A percentile compares a stretch with the other conserved stretches of the same genome.
phyloP scores from a whole-genome alignment of 2,888 invertebrate genomes.

The Drepanosiphum platanoidis region DNA sequence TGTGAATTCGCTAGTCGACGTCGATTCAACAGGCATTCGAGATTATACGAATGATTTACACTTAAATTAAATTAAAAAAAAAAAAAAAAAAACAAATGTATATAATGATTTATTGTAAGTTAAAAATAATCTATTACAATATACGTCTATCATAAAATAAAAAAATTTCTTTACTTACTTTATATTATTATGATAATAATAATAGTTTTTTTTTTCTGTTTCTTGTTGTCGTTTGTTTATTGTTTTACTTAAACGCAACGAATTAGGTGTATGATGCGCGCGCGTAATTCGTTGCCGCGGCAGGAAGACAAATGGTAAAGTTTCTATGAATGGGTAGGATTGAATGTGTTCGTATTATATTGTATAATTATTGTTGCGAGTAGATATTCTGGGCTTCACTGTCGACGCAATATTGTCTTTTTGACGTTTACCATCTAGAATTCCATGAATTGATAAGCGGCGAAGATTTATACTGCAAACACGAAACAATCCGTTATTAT shows the following conservation, averaged over 20 bases:
- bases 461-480: conserved; percentile 54
- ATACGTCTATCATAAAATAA: not conserved
- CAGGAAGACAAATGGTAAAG: conserved; percentile 40
- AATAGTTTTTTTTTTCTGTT: too few species aligned
- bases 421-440: conserved; percentile 54
- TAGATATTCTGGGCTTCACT: conserved; percentile 55
- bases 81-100: too few species aligned
- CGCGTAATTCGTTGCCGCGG: conserved; percentile 6
- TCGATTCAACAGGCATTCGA: conserved; percentile 44
- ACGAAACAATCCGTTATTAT: conserved; percentile 5
- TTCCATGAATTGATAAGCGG: conserved; percentile 47
- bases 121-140: not conserved
- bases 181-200: too few species aligned
- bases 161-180: conserved; percentile 12
- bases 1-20: not conserved
- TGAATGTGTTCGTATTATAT: conserved; percentile 38
- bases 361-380: too few species aligned
- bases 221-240: too few species aligned
- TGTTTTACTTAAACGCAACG: conserved; percentile 1
- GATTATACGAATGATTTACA: not conserved
- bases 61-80: not conserved
- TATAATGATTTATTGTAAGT: not conserved
- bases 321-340: conserved; percentile 26
- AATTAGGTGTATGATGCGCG: too few species aligned
- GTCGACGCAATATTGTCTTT: conserved; percentile 46